Percentiles rank a stretch among this genome's conserved stretches.
phyloP scores from a whole-genome alignment of 2,113 vertebrate species.

The Caracal caracal region DNA sequence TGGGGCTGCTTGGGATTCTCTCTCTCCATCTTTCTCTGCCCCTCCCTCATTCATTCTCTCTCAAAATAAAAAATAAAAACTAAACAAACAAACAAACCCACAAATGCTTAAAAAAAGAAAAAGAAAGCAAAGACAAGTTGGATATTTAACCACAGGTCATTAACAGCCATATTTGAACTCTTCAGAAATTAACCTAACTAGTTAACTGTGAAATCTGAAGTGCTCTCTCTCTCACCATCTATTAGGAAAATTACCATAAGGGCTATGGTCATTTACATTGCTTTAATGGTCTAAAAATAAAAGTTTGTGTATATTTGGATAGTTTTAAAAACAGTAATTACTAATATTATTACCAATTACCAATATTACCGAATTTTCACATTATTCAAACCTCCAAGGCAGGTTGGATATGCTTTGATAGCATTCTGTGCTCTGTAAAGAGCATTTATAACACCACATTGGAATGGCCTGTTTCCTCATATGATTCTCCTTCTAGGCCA shows the following conservation, averaged over 20 bases:
- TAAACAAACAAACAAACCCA: too few species aligned
- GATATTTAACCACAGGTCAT: neutral
- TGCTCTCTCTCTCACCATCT: neutral
- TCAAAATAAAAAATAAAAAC: too few species aligned
- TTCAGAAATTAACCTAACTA: neutral
- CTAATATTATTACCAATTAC: neutral
- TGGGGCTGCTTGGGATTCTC: too few species aligned
- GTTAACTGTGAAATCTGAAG: neutral
- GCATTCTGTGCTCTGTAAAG: too few species aligned
- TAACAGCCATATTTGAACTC: neutral
- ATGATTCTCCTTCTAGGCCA: neutral
- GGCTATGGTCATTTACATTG: neutral
- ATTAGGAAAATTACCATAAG: neutral
- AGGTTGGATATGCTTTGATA: neutral
- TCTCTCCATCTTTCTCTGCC: too few species aligned
- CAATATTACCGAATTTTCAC: neutral
- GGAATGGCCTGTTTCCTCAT: neutral
- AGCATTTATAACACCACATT: neutral
- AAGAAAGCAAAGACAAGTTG: constrained; percentile 28
- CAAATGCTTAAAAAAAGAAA: too few species aligned
- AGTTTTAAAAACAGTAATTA: constrained; percentile 1
- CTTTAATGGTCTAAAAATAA: neutral
- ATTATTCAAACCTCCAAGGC: neutral
- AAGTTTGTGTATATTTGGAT: neutral
- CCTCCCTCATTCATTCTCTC: too few species aligned